Conservation (phyloP, 2,888 invertebrate genomes). For the Tuberolachnus salignus region DNA sequence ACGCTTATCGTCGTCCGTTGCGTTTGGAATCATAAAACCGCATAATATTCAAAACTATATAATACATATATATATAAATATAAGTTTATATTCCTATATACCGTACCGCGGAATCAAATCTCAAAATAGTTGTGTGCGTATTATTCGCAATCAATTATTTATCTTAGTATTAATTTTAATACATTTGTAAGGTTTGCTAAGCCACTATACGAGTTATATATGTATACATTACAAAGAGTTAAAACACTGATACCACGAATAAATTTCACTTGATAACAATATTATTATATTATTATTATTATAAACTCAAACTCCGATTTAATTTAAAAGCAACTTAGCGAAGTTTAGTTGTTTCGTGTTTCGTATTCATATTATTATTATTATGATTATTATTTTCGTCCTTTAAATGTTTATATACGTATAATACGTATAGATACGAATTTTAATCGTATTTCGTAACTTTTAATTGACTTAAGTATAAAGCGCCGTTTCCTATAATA, state of each 20-base stretch:
- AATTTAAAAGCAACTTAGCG: slow-evolving; percentile 29
- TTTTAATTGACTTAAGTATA: slow-evolving; percentile 46
- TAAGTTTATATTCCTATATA: neutral
- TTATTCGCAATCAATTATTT: neutral
- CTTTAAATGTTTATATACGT: slow-evolving; percentile 5
- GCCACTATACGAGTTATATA: neutral
- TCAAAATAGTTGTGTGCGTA: neutral
- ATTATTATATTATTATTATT: neutral
- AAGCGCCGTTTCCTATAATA: neutral
- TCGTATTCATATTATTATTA: slow-evolving; percentile 15
- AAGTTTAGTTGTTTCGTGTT: slow-evolving; percentile 22
- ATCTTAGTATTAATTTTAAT: slow-evolving; percentile 28
- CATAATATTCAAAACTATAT: neutral
- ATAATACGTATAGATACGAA: too few species aligned
- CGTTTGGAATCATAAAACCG: neutral
- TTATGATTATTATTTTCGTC: slow-evolving; percentile 10
- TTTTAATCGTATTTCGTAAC: slow-evolving; percentile 38
- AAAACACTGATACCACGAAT: slow-evolving; percentile 17
- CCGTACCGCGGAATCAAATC: slow-evolving; percentile 2
- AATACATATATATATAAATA: too few species aligned
- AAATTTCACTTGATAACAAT: slow-evolving; percentile 9
- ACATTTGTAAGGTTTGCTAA: slow-evolving; percentile 22
- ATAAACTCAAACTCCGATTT: slow-evolving; percentile 10
- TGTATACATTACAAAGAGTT: neutral
- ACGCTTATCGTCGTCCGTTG: neutral